A percentile compares a stretch with the other conserved stretches of the same genome.
phyloP scores from a whole-genome alignment of 2,888 invertebrate genomes.

The Drosophila infuscata region DNA sequence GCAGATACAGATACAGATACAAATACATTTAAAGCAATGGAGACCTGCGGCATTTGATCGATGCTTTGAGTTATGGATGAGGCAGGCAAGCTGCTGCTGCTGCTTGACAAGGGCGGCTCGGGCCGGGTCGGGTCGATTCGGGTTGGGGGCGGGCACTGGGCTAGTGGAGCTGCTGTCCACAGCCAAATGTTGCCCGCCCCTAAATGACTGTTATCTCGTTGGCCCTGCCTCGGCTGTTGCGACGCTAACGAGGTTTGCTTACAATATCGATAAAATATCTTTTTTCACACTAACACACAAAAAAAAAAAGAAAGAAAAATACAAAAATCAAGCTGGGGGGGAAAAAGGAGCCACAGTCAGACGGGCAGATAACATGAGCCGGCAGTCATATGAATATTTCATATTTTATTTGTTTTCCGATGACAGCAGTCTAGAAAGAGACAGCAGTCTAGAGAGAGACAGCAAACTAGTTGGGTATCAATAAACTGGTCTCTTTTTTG shows the following conservation, averaged over 20 bases:
- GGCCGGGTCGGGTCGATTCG: background rate
- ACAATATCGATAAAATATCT: slow-evolving; percentile 71
- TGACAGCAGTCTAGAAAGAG: slow-evolving; percentile 46
- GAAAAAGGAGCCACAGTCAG: slow-evolving; percentile 4
- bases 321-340: background rate
- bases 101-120: background rate
- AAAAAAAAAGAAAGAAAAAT: background rate
- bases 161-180: background rate
- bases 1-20: background rate
- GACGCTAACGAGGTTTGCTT: slow-evolving; percentile 67
- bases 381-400: slow-evolving; percentile 65
- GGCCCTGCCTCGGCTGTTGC: background rate
- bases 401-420: slow-evolving; percentile 64
- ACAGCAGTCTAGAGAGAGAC: slow-evolving; percentile 36
- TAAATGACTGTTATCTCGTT: slow-evolving; percentile 36
- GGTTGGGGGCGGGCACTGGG: background rate
- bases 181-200: slow-evolving; percentile 19
- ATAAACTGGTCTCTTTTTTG: slow-evolving; percentile 30
- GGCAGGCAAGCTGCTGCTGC: slow-evolving; percentile 30
- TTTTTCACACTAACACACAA: slow-evolving; percentile 17
- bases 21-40: background rate
- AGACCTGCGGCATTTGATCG: slow-evolving; percentile 50
- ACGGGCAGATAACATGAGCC: slow-evolving; percentile 64
- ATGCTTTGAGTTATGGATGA: slow-evolving; percentile 57
- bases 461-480: slow-evolving; percentile 23